Conservation (phyloP, 2,888 invertebrate genomes). For the Meteorus colon region DNA sequence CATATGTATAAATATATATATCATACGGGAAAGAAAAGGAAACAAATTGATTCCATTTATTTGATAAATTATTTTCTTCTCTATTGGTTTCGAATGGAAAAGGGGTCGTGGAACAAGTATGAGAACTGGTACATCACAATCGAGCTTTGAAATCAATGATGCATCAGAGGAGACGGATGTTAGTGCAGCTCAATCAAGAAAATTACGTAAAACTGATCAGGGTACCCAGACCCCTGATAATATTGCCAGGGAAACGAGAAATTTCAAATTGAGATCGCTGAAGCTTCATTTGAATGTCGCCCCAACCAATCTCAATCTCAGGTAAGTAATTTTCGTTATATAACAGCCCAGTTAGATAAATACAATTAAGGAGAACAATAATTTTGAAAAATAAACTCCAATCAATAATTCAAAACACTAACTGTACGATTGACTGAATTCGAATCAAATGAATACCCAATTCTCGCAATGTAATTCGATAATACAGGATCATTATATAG, state of each 20-base stretch:
- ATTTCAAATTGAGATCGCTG: conserved; percentile 77
- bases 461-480: background rate
- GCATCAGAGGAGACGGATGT: conserved; percentile 55
- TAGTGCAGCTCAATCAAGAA: conserved; percentile 54
- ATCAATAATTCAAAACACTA: background rate
- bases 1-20: background rate
- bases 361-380: background rate
- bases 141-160: conserved; percentile 79
- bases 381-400: background rate
- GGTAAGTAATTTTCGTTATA: conserved; percentile 64
- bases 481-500: background rate
- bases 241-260: conserved; percentile 81
- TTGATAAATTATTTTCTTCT: background rate
- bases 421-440: background rate
- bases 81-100: background rate
- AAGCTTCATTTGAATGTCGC: conserved; percentile 78
- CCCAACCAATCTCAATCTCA: conserved; percentile 78
- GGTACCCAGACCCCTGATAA: conserved; percentile 83
- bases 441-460: background rate
- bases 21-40: background rate
- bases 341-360: background rate
- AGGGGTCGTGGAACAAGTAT: conserved; percentile 71
- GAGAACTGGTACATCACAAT: conserved; percentile 76
- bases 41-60: background rate
- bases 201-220: conserved; percentile 75